Percentiles rank a stretch among this genome's conserved stretches.
These are phyloP conservation scores for Glaucidium brasilianum DNA, from an alignment of 2,113 vertebrate species.

Conservation along the genomic window DNA sequence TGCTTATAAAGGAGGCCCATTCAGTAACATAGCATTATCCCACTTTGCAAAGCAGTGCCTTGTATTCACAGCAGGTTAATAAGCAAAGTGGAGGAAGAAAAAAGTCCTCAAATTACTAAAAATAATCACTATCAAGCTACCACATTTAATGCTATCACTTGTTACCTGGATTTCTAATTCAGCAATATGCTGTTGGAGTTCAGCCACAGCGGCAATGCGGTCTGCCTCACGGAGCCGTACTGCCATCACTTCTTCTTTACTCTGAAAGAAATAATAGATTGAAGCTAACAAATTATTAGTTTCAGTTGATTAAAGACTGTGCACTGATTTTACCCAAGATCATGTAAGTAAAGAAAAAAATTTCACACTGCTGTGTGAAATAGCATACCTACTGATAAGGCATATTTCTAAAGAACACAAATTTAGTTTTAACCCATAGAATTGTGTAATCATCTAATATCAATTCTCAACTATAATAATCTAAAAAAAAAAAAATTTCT, in stretches of 20 bases:
- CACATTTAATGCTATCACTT: not conserved
- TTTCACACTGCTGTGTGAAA: not conserved
- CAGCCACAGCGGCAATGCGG: constrained; percentile 94
- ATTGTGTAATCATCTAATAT: not conserved
- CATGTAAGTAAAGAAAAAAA: not conserved
- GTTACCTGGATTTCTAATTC: constrained; percentile 97
- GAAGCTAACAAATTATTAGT: not conserved
- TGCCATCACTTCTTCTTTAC: constrained; percentile 97
- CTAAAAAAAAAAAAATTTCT: not conserved
- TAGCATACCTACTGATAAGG: not conserved
- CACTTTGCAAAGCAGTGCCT: not conserved
- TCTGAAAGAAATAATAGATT: constrained; percentile 70
- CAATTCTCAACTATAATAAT: not conserved
- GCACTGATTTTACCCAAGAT: not conserved
- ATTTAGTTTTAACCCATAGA: not conserved
- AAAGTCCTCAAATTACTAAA: not conserved
- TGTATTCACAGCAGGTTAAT: not conserved
- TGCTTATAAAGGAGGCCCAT: not conserved
- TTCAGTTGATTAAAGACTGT: not conserved
- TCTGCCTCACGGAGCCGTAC: constrained; percentile 94
- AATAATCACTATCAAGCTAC: not conserved
- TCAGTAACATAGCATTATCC: not conserved
- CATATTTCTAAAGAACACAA: not conserved
- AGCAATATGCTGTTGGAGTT: constrained; percentile 94
- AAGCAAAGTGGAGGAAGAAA: not conserved